A percentile compares a stretch with the other conserved stretches of the same genome.
Conservation (phyloP, 2,888 invertebrate genomes). For the Lasioglossum villosulum region DNA sequence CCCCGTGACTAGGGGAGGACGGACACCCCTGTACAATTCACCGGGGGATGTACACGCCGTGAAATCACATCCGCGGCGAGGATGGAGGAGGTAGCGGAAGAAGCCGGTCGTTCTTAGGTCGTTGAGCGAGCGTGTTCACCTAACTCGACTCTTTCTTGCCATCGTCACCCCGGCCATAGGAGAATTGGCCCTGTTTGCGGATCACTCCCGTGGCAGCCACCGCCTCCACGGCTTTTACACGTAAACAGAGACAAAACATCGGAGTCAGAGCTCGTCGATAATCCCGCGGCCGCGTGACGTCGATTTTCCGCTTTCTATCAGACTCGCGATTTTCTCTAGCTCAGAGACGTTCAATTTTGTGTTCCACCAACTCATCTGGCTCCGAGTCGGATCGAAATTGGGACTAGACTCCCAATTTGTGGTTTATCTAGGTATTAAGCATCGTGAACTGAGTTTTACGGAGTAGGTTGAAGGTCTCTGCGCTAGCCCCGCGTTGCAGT, state of each 20-base stretch:
- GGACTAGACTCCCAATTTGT: too few relatives aligned
- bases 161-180: constrained; percentile 76
- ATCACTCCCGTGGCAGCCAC: constrained; percentile 84
- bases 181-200: constrained; percentile 82
- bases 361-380: neutral
- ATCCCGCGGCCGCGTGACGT: constrained; percentile 33
- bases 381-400: too few relatives aligned
- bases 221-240: constrained; percentile 81
- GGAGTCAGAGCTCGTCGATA: constrained; percentile 73
- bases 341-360: neutral
- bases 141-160: constrained; percentile 78
- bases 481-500: neutral
- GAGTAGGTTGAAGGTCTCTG: neutral
- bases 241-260: constrained; percentile 78
- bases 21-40: constrained; percentile 54
- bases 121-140: constrained; percentile 45
- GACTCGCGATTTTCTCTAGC: neutral
- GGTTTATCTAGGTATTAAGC: too few relatives aligned
- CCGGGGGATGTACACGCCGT: constrained; percentile 58
- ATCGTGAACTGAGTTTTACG: neutral
- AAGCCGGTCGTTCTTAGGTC: constrained; percentile 51
- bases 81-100: constrained; percentile 63
- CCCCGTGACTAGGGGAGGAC: constrained; percentile 43
- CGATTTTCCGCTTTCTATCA: neutral
- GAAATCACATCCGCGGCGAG: constrained; percentile 70